Base-by-base conservation (phyloP, 2,797 vertebrate genomes). In the Poecilia picta region DNA sequence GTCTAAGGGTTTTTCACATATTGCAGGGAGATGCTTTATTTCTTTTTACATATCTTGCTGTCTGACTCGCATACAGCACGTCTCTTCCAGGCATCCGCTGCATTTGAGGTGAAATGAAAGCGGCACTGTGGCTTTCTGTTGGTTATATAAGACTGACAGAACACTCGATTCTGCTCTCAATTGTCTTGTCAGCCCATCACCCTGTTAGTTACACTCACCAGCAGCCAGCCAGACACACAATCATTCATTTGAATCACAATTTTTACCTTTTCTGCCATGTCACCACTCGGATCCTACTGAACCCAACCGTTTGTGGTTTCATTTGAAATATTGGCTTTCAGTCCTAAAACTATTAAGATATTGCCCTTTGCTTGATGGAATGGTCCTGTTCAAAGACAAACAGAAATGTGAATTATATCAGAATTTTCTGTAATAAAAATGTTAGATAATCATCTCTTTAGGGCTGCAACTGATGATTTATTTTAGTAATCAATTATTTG, bases 131-230 rank as follows among this genome's bases (percentile, higher is more conserved):
- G 66, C 8, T 53, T 53, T 53, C 23, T 25, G 51, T 10, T 25
- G 51, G 23, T 85, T 81, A 31, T 46, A 31, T 72, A 72, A 81
- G 80, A 76, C 43, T 53, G 82, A 81, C 80, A 75, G 51, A 82
- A 75, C 57, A 74, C 25, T 57, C 1, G 45, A 28, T 36, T 46
- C 51, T 43, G 55, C 49, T 81, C 59, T 75, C 72, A 64, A 55
- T 55, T 55, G 53, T 55, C 53, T n/a, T 55, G 53, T 55, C 53
- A 55, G 53, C 3, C 53, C 25, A 25, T 55, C 53, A 25, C 10
- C 55, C 51, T 75, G 46, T 79, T 62, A 45, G 79, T 80, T 28
- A 33, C 25, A 47, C 57, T 49, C 55, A 18, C 23, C 62, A 47
- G 45, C 43, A 73, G 36, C 28, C 74, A 46, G 31, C 5, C 4